Evolutionary conservation across 2,113 vertebrate species (phyloP).

Genomic region (Ploceus nigricollis): DNA sequence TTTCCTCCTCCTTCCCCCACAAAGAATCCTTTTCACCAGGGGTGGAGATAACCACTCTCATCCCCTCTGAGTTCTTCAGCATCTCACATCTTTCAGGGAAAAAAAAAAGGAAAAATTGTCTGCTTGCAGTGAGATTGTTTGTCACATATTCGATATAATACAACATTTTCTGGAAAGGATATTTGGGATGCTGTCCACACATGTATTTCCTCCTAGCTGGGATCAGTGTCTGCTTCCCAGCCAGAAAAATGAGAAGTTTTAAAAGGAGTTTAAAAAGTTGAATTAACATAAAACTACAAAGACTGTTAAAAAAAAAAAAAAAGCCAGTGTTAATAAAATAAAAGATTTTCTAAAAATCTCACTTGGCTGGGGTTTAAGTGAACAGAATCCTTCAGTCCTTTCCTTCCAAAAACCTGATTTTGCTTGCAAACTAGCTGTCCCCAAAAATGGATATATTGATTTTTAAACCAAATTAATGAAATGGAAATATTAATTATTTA

Average conservation of each 20-base stretch:
- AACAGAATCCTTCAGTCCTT: neutral
- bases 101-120: too few species aligned
- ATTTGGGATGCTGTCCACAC: neutral
- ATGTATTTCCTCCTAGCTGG: neutral
- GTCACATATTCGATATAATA: neutral
- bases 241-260: neutral
- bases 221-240: neutral
- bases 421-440: neutral
- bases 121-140: rapidly evolving
- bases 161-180: neutral
- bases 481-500: neutral
- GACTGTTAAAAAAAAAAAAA: neutral
- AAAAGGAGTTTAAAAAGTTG: neutral
- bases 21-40: neutral
- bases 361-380: neutral
- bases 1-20: neutral
- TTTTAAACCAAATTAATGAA: neutral
- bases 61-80: too few species aligned
- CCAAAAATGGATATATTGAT: neutral
- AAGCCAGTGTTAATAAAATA: neutral
- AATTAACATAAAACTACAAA: neutral
- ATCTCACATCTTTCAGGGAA: neutral
- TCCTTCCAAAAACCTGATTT: neutral
- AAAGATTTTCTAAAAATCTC: neutral
- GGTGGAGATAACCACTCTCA: neutral